Evolutionary conservation across 2,797 vertebrate species (phyloP).

Genomic region (Lerista edwardsae): DNA sequence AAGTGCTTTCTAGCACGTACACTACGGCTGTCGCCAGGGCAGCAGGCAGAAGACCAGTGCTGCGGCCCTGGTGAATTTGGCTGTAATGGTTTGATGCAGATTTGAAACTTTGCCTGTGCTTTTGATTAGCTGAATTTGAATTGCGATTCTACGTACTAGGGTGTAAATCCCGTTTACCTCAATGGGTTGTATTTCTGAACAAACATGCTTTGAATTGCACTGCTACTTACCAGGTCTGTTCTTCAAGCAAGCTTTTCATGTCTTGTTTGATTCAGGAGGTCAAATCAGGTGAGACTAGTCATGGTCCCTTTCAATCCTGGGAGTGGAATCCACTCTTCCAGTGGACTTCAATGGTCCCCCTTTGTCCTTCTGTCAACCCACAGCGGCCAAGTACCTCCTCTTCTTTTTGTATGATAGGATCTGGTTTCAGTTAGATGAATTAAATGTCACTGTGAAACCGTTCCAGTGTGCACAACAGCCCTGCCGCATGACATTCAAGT

Average conservation of each 20-base stretch:
- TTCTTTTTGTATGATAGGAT: slow-evolving; percentile 46
- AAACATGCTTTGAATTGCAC: not conserved
- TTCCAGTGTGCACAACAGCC: slow-evolving; percentile 72
- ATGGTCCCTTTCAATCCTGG: not conserved
- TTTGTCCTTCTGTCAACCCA: slow-evolving; percentile 30
- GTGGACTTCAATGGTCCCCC: slow-evolving; percentile 33
- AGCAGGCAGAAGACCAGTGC: too few relatives aligned
- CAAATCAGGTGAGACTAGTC: not conserved
- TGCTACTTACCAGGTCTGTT: not conserved
- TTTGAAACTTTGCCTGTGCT: not conserved
- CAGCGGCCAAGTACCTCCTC: slow-evolving; percentile 40
- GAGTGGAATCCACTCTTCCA: not conserved
- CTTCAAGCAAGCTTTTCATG: not conserved
- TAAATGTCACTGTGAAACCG: slow-evolving; percentile 74
- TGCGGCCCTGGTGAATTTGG: too few relatives aligned
- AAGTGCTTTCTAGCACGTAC: too few relatives aligned
- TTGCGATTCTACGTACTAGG: not conserved
- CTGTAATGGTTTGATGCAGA: not conserved
- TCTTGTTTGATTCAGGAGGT: not conserved
- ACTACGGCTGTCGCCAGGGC: too few relatives aligned
- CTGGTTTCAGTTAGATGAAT: slow-evolving; percentile 79
- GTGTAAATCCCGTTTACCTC: not conserved
- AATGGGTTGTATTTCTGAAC: not conserved
- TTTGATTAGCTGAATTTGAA: not conserved
- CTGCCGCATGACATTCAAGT: slow-evolving; percentile 66